Base-by-base conservation (phyloP, 2,113 vertebrate genomes). In the Nibea albiflora region DNA sequence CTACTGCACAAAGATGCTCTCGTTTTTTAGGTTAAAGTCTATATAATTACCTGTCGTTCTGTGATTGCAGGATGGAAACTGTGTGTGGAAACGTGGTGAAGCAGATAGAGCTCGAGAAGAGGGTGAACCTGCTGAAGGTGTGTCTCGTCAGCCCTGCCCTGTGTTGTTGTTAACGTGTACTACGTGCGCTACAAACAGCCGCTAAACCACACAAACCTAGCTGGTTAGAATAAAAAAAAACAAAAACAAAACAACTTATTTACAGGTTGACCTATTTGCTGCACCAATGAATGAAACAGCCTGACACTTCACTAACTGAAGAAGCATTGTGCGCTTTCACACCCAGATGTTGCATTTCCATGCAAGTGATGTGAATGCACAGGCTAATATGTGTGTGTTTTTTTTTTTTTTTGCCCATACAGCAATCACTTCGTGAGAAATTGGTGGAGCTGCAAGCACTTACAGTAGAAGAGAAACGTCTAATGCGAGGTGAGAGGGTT, bases 31-130 rank as follows among this genome's bases (percentile, higher is more conserved):
- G 15, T 50, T 4, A 16, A 20, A 19, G 5, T 49, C 7, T 47
- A 26, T 28, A 20, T 71, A 53, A 73, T 22, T 42, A 7, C 80
- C 15, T 73, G 52, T 82, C 35, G 1, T 70, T 20, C 2, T 83
- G 46, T 85, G 75, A 12, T 88, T 87, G 66, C 94, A 99, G 98
- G 89, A 71, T 99, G 71, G 97, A 98, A 93, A 97, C 96, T 0
- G 82, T 97, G 71, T 97, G 96, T 19, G 96, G 95, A 66, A 95
- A 94, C 66, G 84, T 95, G 66, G 91, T 98, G 85, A 96, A 96
- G 94, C 96, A 94, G 90, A 93, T 95, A 68, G 97, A 99, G 88
- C 95, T 99, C 5, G 96, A 98, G 93, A 94, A 94, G 92, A 98
- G 91, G 81, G 90, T 97, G 88, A 93, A 93, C 53, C 57, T 83